Conservation (phyloP, 2,797 vertebrate genomes). For the Scolopax bukidnonensis region DNA sequence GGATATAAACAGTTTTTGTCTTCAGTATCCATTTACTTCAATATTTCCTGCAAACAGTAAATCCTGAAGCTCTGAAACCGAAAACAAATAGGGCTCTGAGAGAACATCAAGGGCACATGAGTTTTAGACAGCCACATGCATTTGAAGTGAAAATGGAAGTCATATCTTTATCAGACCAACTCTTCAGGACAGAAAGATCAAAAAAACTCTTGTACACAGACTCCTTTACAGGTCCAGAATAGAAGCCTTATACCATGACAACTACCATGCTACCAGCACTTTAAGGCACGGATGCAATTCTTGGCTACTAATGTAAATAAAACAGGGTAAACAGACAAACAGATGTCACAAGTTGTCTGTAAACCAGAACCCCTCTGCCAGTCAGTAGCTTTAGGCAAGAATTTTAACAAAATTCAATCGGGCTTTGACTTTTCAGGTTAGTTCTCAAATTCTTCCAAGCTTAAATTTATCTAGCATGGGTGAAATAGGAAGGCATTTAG, state of each 20-base stretch:
- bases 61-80: background rate
- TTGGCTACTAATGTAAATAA: background rate
- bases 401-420: background rate
- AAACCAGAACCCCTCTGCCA: background rate
- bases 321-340: background rate
- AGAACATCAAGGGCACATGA: fast-evolving
- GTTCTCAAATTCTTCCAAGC: background rate
- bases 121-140: background rate
- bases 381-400: background rate
- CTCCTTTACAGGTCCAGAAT: background rate
- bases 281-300: background rate
- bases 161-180: background rate
- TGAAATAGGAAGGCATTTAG: background rate
- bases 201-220: background rate
- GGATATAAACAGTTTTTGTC: background rate
- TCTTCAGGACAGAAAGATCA: background rate
- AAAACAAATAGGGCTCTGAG: background rate
- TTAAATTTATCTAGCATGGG: background rate
- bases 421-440: background rate
- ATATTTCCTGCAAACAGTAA: background rate
- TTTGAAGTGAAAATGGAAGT: background rate
- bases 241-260: fast-evolving
- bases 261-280: background rate
- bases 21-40: background rate
- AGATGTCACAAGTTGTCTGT: background rate